These are phyloP conservation scores for Scaptomyza polygonia DNA, from an alignment of 2,888 invertebrate genomes.

Conservation along the genomic window DNA sequence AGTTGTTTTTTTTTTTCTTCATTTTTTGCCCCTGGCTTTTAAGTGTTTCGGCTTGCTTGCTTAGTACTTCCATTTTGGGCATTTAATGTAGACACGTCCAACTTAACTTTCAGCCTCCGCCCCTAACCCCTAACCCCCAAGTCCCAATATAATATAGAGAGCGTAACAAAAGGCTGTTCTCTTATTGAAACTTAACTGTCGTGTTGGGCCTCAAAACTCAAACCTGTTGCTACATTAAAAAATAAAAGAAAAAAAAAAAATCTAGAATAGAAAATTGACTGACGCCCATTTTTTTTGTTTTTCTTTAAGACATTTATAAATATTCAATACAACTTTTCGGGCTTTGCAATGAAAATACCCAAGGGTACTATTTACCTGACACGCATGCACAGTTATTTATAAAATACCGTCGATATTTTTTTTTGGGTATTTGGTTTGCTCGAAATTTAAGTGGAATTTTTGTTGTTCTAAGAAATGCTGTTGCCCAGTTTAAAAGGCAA, in stretches of 20 bases:
- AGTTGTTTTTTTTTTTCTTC: conserved; percentile 16
- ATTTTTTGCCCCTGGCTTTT: conserved; percentile 24
- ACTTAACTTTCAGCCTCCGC: not conserved
- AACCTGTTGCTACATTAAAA: conserved; percentile 37
- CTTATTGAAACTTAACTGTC: conserved; percentile 54
- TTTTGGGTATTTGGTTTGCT: not conserved
- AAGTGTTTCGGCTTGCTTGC: conserved; percentile 11
- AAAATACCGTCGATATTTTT: not conserved
- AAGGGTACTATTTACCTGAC: conserved; percentile 28
- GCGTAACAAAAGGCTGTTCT: conserved; percentile 34
- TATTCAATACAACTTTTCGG: conserved; percentile 41
- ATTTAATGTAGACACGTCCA: conserved; percentile 1
- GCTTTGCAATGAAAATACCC: conserved; percentile 13
- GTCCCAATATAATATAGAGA: not conserved
- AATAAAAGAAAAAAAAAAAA: not conserved
- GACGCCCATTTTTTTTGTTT: not conserved
- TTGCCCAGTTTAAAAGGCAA: no score
- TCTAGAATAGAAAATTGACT: not conserved
- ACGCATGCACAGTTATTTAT: conserved; percentile 24
- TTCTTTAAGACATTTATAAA: conserved; percentile 26
- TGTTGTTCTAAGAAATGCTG: not conserved
- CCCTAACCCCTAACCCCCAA: not conserved
- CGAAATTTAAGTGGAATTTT: not conserved
- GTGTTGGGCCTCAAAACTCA: conserved; percentile 26
- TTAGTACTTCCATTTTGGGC: no score